Conservation (phyloP, 2,113 vertebrate genomes). For the Paedocypris sp. region DNA sequence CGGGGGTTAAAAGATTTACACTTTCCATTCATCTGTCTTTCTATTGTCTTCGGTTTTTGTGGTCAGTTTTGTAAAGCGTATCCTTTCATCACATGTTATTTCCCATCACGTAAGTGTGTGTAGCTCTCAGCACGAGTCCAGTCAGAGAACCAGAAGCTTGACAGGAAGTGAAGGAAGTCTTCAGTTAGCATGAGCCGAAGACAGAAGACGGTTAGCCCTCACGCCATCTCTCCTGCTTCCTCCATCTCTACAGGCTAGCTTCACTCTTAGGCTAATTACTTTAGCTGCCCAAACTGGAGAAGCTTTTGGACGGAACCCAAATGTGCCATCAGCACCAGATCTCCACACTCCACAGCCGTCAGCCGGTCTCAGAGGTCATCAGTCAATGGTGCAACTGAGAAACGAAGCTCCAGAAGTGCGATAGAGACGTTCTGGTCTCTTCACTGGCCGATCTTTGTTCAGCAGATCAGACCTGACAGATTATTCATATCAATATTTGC, state of each 20-base stretch:
- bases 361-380: conserved; percentile 21
- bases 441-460: not conserved
- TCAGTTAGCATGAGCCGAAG: too few relatives aligned
- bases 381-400: conserved; percentile 28
- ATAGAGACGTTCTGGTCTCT: not conserved
- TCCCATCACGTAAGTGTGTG: too few relatives aligned
- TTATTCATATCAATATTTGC: too few relatives aligned
- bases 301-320: conserved; percentile 65
- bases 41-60: too few relatives aligned
- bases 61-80: too few relatives aligned
- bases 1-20: too few relatives aligned
- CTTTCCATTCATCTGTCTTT: too few relatives aligned
- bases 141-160: too few relatives aligned
- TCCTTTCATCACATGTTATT: too few relatives aligned
- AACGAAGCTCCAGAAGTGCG: not conserved
- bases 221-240: conserved; percentile 1
- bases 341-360: conserved; percentile 30
- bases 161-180: too few relatives aligned
- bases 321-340: conserved; percentile 55
- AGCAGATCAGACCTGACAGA: not conserved
- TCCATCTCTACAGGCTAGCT: conserved; percentile 53
- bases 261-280: conserved; percentile 63
- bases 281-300: conserved; percentile 64
- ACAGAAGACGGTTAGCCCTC: conserved; percentile 53
- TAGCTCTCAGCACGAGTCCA: too few relatives aligned